phyloP scores from a whole-genome alignment of 2,888 invertebrate species.

The Himalopsyche anomala region DNA sequence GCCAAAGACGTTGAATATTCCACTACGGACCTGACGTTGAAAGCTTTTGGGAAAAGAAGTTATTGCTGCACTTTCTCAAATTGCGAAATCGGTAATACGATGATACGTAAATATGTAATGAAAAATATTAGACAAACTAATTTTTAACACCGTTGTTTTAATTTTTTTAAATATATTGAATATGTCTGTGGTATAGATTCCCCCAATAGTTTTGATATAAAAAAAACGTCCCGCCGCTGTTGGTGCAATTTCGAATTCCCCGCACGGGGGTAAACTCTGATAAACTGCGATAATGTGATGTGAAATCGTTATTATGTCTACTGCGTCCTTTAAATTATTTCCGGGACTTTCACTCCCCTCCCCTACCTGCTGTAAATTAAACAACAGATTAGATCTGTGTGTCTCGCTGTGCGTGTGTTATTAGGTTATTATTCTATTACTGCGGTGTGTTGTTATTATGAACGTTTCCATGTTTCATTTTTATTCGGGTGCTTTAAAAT shows the following conservation, averaged over 20 bases:
- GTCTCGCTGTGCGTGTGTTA: conserved; percentile 33
- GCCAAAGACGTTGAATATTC: too few species aligned
- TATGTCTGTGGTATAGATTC: too few species aligned
- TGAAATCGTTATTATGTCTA: conserved; percentile 38
- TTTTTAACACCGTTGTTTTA: too few species aligned
- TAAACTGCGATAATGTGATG: conserved; percentile 38
- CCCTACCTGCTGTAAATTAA: conserved; percentile 38
- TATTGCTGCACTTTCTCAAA: too few species aligned
- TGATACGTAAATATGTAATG: too few species aligned
- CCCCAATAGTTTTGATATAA: too few species aligned
- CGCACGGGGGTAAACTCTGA: conserved; percentile 35
- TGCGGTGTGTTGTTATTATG: neutral
- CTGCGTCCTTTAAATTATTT: conserved; percentile 37
- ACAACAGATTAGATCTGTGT: neutral
- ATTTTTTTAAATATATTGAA: too few species aligned
- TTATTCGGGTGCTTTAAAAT: conserved; percentile 1
- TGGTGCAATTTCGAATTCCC: conserved; percentile 27
- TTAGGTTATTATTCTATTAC: conserved; percentile 37
- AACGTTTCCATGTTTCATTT: conserved; percentile 22
- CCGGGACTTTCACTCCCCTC: neutral
- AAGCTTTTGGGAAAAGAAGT: too few species aligned
- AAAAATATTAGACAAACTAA: too few species aligned
- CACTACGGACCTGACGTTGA: too few species aligned
- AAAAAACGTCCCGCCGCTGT: neutral
- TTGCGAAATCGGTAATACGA: too few species aligned